Percentiles rank a stretch among this genome's conserved stretches.
Evolutionary conservation across 1,140 invertebrate genomes (phyloP).

Genomic region (Sesamia nonagrioides): DNA sequence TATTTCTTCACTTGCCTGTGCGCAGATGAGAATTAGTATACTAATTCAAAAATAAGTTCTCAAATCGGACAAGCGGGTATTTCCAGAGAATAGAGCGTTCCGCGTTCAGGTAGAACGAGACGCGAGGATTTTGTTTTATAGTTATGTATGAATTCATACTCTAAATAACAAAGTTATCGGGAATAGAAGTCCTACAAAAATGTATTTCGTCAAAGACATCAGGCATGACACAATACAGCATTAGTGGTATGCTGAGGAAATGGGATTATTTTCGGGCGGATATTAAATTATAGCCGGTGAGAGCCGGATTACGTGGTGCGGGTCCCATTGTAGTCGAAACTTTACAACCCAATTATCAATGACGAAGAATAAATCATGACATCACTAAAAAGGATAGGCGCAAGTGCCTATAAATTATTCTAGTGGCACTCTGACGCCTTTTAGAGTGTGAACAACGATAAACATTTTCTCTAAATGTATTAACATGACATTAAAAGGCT

Average conservation of each 20-base stretch:
- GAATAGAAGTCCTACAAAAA: conserved; percentile 1
- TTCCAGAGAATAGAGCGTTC: too few relatives aligned
- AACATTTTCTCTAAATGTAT: conserved; percentile 56
- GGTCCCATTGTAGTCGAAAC: conserved; percentile 72
- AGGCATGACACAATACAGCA: conserved; percentile 21
- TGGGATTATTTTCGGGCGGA: conserved; percentile 81
- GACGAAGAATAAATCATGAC: conserved; percentile 44
- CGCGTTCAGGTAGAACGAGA: too few relatives aligned
- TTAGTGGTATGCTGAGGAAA: conserved; percentile 63
- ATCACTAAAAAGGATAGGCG: conserved; percentile 32
- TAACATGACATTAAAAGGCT: conserved; percentile 57
- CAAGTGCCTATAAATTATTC: conserved; percentile 42
- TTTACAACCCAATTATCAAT: conserved; percentile 63
- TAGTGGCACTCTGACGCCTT: conserved; percentile 17
- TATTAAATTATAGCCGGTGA: conserved; percentile 84
- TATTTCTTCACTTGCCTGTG: too few relatives aligned
- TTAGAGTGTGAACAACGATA: conserved; percentile 45
- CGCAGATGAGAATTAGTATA: too few relatives aligned
- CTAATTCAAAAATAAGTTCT: too few relatives aligned
- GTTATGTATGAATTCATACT: background rate
- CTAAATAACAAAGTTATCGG: background rate
- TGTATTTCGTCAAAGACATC: conserved; percentile 30
- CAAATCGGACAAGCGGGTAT: too few relatives aligned
- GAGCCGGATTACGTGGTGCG: conserved; percentile 69
- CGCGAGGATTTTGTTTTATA: too few relatives aligned